Percentiles rank a stretch among this genome's conserved stretches.
Conservation (phyloP, 2,888 invertebrate genomes). For the Campaea margaritaria region DNA sequence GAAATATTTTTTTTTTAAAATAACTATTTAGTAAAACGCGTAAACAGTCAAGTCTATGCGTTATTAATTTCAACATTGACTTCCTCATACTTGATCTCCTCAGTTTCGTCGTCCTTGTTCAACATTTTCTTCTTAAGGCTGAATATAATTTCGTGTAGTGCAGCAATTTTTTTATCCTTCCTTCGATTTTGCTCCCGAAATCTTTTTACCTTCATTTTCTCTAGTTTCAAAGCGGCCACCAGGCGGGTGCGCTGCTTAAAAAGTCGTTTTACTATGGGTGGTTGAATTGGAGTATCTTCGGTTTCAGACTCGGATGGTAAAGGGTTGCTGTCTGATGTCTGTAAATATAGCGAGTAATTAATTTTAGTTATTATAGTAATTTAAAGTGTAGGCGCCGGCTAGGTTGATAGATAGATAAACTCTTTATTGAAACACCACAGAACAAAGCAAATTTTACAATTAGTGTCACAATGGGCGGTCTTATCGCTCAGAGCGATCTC, state of each 20-base stretch:
- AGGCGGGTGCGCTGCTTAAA: slow-evolving; percentile 15
- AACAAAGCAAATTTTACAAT: no score
- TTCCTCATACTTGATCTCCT: slow-evolving; percentile 6
- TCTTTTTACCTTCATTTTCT: slow-evolving; percentile 24
- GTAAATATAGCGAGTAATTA: background rate
- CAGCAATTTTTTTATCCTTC: slow-evolving; percentile 19
- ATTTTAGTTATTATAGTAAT: no score
- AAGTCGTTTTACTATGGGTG: slow-evolving; percentile 9
- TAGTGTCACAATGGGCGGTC: no score
- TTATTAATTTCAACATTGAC: slow-evolving; percentile 4
- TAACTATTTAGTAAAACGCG: background rate
- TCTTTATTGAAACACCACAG: no score
- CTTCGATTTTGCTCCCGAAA: slow-evolving; percentile 25
- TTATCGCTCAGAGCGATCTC: no score
- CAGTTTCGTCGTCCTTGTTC: slow-evolving; percentile 7
- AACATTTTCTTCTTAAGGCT: slow-evolving; percentile 21
- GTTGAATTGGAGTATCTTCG: background rate
- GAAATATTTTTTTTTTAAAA: background rate
- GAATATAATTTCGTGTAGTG: slow-evolving; percentile 16
- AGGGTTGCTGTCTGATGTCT: slow-evolving; percentile 7
- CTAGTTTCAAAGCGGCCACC: slow-evolving; percentile 17
- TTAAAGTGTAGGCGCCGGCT: no score
- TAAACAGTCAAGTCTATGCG: background rate
- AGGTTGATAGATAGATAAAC: no score
- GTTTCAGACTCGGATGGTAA: slow-evolving; percentile 3